Percentiles rank a stretch among this genome's conserved stretches.
Conservation (phyloP, 2,888 invertebrate genomes). For the Thecocarcelia acutangulata region DNA sequence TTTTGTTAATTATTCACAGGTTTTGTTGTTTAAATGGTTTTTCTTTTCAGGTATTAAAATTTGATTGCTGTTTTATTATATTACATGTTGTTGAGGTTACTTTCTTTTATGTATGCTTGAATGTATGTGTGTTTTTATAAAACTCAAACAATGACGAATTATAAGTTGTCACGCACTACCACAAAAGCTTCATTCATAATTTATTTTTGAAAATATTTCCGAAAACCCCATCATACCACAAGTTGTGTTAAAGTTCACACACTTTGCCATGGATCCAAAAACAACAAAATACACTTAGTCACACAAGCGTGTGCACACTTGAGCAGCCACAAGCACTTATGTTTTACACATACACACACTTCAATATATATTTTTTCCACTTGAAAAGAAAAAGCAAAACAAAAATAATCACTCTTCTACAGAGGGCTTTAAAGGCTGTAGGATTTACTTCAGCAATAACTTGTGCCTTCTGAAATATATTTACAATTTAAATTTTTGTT, state of each 20-base stretch:
- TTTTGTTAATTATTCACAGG: background rate
- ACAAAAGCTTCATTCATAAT: slow-evolving; percentile 57
- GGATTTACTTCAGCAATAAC: too few relatives aligned
- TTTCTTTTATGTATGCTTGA: too few relatives aligned
- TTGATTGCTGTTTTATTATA: slow-evolving; percentile 27
- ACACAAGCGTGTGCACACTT: background rate
- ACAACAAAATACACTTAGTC: background rate
- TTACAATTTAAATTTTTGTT: too few relatives aligned
- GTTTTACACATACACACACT: background rate
- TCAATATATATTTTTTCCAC: background rate
- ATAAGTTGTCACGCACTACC: slow-evolving; percentile 65
- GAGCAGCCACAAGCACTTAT: background rate
- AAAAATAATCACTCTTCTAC: too few relatives aligned
- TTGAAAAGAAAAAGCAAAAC: too few relatives aligned
- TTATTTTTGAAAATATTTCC: slow-evolving; percentile 54
- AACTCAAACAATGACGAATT: slow-evolving; percentile 48
- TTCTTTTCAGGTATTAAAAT: background rate
- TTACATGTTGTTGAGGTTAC: slow-evolving; percentile 10
- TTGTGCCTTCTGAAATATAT: too few relatives aligned
- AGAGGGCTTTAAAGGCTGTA: too few relatives aligned
- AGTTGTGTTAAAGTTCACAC: slow-evolving; percentile 41
- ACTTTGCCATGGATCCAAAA: background rate
- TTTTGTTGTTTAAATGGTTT: background rate
- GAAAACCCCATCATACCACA: slow-evolving; percentile 23
- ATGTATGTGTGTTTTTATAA: slow-evolving; percentile 5